Evolutionary conservation across 2,797 vertebrate species (phyloP), one percentile per base, ranked within the genome.

Genomic region (Brotula barbata): DNA sequence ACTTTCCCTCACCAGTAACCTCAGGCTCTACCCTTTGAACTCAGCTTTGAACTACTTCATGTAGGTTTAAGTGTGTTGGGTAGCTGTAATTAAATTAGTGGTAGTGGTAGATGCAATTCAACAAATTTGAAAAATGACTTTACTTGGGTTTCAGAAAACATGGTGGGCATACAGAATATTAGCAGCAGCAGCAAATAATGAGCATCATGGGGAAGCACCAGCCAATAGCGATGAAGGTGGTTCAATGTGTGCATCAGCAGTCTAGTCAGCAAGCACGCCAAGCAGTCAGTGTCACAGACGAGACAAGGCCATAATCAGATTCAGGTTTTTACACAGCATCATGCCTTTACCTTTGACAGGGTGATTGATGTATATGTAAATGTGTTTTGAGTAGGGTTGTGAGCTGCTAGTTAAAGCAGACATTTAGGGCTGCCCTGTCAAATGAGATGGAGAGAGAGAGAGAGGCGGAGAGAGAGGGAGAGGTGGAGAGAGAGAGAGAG

Each of bases 311-410:
- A 89, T 90, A 86, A 90, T 90, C 86, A 85, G 89, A 90, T 88
- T 90, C 87, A 79, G 73, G 65, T 84, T 89, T 87, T 89, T 87
- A 89, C 88, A 90, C 74, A 63, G 82, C 78, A 51, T 88, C 88
- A 86, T 89, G 88, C 84, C 81, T 88, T 87, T 88, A 83, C 83
- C 77, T 87, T 84, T 85, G 87, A 89, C 87, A 89, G 83, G 17
- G 43, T 89, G 88, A 90, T 88, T 87, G 88, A 90, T 90, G 88
- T 82, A 75, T 88, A 89, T 90, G 88, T 85, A 90, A 90, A 90
- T 90, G 85, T 84, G 75, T 85, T 90, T 83, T 88, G 88, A 90
- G 85, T 81, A 87, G 83, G 73, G 75, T 78, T 87, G 86, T 87
- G 87, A 87, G 86, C 75, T 80, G 88, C 85, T 89, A 87, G 85